Base-by-base conservation (phyloP, 2,888 invertebrate species). In the Ennomos erosarius region DNA sequence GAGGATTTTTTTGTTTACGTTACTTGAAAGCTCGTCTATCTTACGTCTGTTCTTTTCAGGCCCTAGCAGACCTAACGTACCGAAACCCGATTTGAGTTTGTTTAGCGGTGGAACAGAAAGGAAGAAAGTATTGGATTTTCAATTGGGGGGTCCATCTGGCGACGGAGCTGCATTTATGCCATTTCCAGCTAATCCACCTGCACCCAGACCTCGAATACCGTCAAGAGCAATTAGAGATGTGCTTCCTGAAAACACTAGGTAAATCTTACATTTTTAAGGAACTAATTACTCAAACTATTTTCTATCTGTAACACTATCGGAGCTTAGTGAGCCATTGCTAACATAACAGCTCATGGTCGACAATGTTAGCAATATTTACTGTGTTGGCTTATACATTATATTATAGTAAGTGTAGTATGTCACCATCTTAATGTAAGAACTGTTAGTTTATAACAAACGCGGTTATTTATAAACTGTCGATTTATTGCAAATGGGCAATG, bases 61-160 rank as follows among this genome's bases (percentile, higher is more conserved):
- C 53, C 90, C 90, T 37, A 91, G 90, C 74, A 82, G 91, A 74
- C 89, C 92, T 38, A 84, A 74, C 62, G 79, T 86, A 80, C 86
- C 91, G 48, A 89, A 87, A 77, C 89, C 92, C 34, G 92, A 92
- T 52, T 84, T 93, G 68, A 90, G 84, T 81, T 81, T 90, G 76
- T 82, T 92, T 76, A 78, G 76, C 35, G 42, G 60, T 67, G 48
- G 60, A 64, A 66, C 88, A 76, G 94, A 94, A 71, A 93, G 93
- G 76, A 90, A 94, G 69, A 93, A 94, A 78, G 92, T 93, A 64
- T 84, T 95, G 72, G 94, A 94, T 71, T 86, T 94, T 55, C 94
- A 93, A 74, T 85, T 94, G 67, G 85, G 84, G 59, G 90, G 92
- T 53, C 87, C 93, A 64, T 90, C 93, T 50, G 79, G 80, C 47